Base-by-base conservation (phyloP, 2,113 vertebrate species). In the Neotoma lepida region DNA sequence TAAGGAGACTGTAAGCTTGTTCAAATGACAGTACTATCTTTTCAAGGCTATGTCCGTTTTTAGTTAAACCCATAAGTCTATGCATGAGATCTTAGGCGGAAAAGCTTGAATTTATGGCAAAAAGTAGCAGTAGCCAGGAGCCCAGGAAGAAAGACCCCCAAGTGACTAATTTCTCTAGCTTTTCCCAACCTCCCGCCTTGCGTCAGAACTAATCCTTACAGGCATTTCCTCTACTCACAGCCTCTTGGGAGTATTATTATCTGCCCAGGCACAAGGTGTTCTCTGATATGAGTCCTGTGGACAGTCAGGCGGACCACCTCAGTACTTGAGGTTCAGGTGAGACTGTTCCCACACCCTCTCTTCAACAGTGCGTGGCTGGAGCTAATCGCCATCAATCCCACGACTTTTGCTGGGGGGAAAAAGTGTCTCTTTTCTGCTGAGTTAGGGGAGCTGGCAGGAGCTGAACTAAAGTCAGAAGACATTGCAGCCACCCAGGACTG, bases 71-170 rank as follows among this genome's bases (percentile, higher is more conserved):
- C 14, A 51, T 56, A 54, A 64, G 51, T 68, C 61, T 78, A 0
- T 18, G 6, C 51, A 44, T 44, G 2, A 64, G 28, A 77, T 70
- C 86, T 86, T 54, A 78, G 22, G 87, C 46, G 22, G 64, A 92
- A 71, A 95, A 73, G 56, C 35, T 41, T 77, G 61, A 86, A 49
- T 56, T 90, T 81, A 92, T n/a, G 20, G 51, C 80, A 95, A 85
- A 33, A 93, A 74, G 82, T 35, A 77, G 73, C 61, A 90, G 85
- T 68, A 68, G 46, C 82, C 61, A 88, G 68, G 77, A 82, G 63
- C 30, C 56, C 73, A 44, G 49, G 58, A 82, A 93, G 76, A 56
- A 39, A 46, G 8, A 30, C 46, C 51, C 51, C 51, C 22, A 0
- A 14, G 9, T 39, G 54, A 1, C 56, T 84, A 74, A 30, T 86